Evolutionary conservation across 2,113 vertebrate genomes (phyloP), one percentile per base, ranked within the genome.

Genomic region (Labeo rohita): DNA sequence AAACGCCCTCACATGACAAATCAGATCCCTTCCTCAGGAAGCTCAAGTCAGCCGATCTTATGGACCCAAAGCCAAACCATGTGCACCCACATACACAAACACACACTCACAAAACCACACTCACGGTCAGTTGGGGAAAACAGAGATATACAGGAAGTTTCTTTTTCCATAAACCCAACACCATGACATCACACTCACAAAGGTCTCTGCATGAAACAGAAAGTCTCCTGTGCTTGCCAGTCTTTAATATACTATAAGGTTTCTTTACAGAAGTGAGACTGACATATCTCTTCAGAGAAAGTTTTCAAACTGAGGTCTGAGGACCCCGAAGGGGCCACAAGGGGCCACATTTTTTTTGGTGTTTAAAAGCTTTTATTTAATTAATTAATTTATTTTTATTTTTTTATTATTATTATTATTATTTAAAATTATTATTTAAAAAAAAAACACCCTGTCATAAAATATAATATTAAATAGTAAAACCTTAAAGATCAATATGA

Each of bases 41-140:
- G 61, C 78, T 85, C 72, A 39, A 65, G 84, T 66, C 54, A 83
- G 8, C 50, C 6, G 50, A 77, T 39, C 75, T 56, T 56, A 21
- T 16, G 23, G 28, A 18, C 23, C 50, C 75, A 56, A 77, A 77
- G 75, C 75, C 75, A 77, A 77, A 77, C 23, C 75, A 56, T 56
- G 82, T 63, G 65, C 23, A 75, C 49, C 39, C 16, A 49, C 75
- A 79, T 4, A 50, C 75, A 68, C 65, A 47, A 68, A 79, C 84
- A 85, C 74, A 85, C 76, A 73, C 66, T 43, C 54, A 45, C 79
- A 78, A 84, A 83, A 73, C 43, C 50, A 61, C 85, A 82, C 74
- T 18, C 23, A 7, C 36, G 34, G 34, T 43, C 34, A 56, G 66
- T 43, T 73, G 11, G 36, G 23, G 28, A 83, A 86, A 83, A 39